A percentile compares a stretch with the other conserved stretches of the same genome.
These are phyloP conservation scores for Tribolium madens DNA, from an alignment of 1,140 invertebrate genomes.

Conservation along the genomic window DNA sequence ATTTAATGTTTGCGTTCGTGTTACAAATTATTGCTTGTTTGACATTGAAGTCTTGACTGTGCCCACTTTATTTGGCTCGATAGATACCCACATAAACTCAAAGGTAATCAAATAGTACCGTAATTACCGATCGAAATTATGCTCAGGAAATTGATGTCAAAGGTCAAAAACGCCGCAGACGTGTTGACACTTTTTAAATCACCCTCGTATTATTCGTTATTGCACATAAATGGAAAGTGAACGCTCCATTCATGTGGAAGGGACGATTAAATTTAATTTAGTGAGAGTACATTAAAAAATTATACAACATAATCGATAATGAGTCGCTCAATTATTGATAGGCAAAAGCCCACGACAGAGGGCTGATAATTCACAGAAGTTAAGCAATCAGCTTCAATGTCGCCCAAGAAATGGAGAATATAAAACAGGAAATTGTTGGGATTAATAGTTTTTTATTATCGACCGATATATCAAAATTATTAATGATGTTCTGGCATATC, in stretches of 20 bases:
- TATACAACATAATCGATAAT: not conserved
- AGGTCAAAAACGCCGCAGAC: not conserved
- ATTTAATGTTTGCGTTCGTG: slow-evolving; percentile 10
- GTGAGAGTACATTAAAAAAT: not conserved
- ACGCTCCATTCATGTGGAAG: not conserved
- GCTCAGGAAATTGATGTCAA: not conserved
- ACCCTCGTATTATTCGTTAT: not conserved
- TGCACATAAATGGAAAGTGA: not conserved
- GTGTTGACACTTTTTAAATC: not conserved
- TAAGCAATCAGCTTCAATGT: not conserved
- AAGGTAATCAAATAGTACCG: not conserved
- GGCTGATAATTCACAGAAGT: not conserved
- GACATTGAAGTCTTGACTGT: slow-evolving; percentile 25
- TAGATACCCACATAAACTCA: slow-evolving; percentile 20
- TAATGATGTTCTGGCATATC: not conserved
- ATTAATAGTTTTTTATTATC: no score
- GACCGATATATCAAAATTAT: not conserved
- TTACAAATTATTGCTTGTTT: slow-evolving; percentile 29
- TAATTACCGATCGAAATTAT: not conserved
- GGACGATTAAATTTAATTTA: not conserved
- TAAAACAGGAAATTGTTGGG: no score
- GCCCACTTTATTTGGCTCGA: slow-evolving; percentile 18
- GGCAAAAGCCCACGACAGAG: not conserved
- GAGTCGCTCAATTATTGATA: not conserved
- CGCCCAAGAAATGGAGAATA: no score